A percentile compares a stretch with the other conserved stretches of the same genome.
Conservation (phyloP, 2,113 vertebrate species). For the Salvator merianae region DNA sequence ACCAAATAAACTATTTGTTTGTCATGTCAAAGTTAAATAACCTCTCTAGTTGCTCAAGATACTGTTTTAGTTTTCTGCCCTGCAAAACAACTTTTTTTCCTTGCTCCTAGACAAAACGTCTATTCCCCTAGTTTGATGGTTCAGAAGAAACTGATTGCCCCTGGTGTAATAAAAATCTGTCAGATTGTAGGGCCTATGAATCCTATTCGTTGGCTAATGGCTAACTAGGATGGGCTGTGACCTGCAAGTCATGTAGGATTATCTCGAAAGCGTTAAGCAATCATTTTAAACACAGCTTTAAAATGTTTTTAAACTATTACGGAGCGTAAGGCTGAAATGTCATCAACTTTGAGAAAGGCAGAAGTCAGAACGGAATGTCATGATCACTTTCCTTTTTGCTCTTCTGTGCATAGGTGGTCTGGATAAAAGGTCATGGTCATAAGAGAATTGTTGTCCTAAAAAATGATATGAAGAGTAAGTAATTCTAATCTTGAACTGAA, state of each 20-base stretch:
- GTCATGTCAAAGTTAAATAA: background rate
- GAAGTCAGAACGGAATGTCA: too few species aligned
- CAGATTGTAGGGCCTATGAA: background rate
- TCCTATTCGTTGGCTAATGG: background rate
- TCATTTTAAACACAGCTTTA: too few species aligned
- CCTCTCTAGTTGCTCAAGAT: background rate
- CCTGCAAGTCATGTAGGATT: too few species aligned
- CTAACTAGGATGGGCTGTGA: background rate
- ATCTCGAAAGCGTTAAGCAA: too few species aligned
- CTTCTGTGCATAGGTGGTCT: conserved; percentile 85
- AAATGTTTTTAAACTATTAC: too few species aligned
- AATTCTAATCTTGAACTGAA: background rate
- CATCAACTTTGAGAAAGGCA: too few species aligned
- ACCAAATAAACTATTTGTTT: background rate
- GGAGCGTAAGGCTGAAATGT: too few species aligned
- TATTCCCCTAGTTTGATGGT: too few species aligned
- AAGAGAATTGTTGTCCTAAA: conserved; percentile 98
- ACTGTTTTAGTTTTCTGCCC: too few species aligned
- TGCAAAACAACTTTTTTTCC: background rate
- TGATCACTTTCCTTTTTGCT: background rate
- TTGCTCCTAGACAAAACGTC: background rate
- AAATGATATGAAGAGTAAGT: conserved; percentile 97
- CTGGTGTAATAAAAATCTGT: too few species aligned
- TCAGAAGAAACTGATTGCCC: background rate
- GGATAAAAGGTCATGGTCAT: conserved; percentile 98